Evolutionary conservation across 1,140 invertebrate species (phyloP).

Genomic region (Solenopsis invicta): DNA sequence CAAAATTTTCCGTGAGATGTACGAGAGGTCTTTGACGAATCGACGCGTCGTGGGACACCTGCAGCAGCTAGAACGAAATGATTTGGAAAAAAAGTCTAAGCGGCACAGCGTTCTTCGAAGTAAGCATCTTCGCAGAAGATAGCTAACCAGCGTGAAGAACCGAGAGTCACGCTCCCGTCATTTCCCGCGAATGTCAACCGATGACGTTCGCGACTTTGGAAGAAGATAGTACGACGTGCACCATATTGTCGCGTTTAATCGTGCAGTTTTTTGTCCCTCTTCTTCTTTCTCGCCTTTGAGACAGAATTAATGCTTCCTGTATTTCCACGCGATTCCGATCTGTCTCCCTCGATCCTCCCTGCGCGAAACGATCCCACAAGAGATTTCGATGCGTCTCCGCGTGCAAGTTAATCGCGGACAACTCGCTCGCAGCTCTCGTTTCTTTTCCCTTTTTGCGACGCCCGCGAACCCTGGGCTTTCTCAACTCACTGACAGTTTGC

Average conservation of each 20-base stretch:
- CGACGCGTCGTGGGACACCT: background rate
- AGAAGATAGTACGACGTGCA: background rate
- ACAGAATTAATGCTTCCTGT: background rate
- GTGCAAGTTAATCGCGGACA: background rate
- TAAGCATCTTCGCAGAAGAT: background rate
- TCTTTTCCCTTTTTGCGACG: background rate
- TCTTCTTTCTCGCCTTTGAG: background rate
- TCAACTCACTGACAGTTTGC: slow-evolving; percentile 22
- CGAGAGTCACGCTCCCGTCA: background rate
- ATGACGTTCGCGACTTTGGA: background rate
- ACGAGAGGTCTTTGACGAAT: background rate
- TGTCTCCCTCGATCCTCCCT: background rate
- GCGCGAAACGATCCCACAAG: background rate
- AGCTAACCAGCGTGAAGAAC: background rate
- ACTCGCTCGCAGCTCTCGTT: background rate
- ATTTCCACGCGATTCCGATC: background rate
- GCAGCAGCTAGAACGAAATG: background rate
- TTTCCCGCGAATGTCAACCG: background rate
- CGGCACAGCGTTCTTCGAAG: background rate
- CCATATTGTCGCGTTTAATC: background rate
- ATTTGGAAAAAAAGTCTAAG: background rate
- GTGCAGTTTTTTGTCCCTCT: background rate
- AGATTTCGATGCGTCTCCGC: slow-evolving; percentile 4
- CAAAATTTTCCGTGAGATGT: background rate
- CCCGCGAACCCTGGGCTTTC: background rate